Conservation (phyloP, 1,140 invertebrate species). For the Atta colombica region DNA sequence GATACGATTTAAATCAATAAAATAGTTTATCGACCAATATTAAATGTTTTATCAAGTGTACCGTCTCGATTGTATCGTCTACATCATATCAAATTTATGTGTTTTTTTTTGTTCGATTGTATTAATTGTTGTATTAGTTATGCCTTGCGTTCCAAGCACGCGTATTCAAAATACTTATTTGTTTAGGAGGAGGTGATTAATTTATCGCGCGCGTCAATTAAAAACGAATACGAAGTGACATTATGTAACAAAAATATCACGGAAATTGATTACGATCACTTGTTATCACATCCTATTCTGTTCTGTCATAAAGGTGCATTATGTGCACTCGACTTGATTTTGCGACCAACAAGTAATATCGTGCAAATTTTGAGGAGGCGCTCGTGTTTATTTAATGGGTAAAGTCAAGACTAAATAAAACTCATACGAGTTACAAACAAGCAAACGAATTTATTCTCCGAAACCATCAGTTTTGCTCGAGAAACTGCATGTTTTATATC, state of each 20-base stretch:
- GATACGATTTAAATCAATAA: not conserved
- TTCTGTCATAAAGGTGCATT: not conserved
- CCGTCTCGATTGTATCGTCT: not conserved
- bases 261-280: constrained; percentile 16
- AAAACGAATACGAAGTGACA: not conserved
- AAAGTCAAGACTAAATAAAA: not conserved
- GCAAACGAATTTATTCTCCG: not conserved
- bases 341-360: not conserved
- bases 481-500: not conserved
- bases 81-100: not conserved
- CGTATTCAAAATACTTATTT: not conserved
- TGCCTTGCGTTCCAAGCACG: not conserved
- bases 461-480: not conserved
- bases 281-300: not conserved
- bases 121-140: not conserved
- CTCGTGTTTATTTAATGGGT: constrained; percentile 26
- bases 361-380: not conserved
- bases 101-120: not conserved
- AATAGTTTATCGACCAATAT: not conserved
- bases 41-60: not conserved
- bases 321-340: not conserved
- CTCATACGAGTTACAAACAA: not conserved
- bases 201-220: constrained; percentile 19
- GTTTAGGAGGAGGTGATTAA: not conserved
- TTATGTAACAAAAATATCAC: constrained; percentile 26